phyloP scores from a whole-genome alignment of 2,113 vertebrate genomes.

The Oxygymnocypris stewartii region DNA sequence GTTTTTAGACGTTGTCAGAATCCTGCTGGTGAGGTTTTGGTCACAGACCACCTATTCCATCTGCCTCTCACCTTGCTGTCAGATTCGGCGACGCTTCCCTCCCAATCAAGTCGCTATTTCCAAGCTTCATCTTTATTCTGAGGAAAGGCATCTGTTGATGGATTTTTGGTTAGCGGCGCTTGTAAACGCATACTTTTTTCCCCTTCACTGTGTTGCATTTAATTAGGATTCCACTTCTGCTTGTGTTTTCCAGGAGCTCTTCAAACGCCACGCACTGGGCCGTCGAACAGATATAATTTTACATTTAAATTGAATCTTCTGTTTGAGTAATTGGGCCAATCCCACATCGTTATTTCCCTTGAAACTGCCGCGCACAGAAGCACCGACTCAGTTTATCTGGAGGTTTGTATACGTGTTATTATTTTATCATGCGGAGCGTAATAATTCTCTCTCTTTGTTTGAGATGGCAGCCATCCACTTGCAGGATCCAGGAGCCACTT shows the following conservation, averaged over 20 bases:
- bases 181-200: not conserved
- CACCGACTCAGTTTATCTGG: not conserved
- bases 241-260: conserved; percentile 12
- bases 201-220: conserved; percentile 9
- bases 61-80: conserved; percentile 60
- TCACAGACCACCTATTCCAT: conserved; percentile 65
- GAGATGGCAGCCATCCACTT: not conserved
- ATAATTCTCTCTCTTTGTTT: conserved; percentile 14
- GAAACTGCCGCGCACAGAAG: not conserved
- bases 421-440: conserved; percentile 18
- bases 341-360: conserved; percentile 22
- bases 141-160: conserved; percentile 20
- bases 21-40: conserved; percentile 56
- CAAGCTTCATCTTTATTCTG: conserved; percentile 8
- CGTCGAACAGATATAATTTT: conserved; percentile 30
- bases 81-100: conserved; percentile 46
- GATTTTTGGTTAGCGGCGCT: conserved; percentile 22
- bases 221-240: conserved; percentile 23
- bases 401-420: conserved; percentile 22
- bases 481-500: too few species aligned
- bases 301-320: conserved; percentile 40
- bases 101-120: not conserved
- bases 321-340: conserved; percentile 39
- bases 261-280: not conserved
- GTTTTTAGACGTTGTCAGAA: conserved; percentile 58